Percentiles rank a stretch among this genome's conserved stretches.
phyloP scores from a whole-genome alignment of 37 sponge, comb jelly and placozoan species.

The Haliclona indistincta region DNA sequence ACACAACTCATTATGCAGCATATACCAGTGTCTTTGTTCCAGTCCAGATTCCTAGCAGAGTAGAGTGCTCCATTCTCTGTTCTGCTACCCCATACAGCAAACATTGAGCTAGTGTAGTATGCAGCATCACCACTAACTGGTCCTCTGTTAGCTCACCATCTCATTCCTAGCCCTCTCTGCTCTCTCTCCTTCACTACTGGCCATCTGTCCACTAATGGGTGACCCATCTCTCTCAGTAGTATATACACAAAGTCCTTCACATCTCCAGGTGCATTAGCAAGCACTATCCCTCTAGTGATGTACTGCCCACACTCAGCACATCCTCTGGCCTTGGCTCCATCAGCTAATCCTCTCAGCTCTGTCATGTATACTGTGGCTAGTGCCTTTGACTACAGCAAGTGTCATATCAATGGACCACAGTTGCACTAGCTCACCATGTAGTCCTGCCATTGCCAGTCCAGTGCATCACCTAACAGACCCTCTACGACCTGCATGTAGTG shows the following conservation, averaged over 20 bases:
- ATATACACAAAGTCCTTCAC: conserved; percentile 45
- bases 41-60: conserved; percentile 73
- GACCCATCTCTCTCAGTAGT: conserved; percentile 20
- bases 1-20: background rate
- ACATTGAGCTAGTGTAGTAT: conserved; percentile 53
- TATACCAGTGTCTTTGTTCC: conserved; percentile 62
- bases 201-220: too few relatives aligned
- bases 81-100: conserved; percentile 70
- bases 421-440: conserved; percentile 40
- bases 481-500: conserved; percentile 33
- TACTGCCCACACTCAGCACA: conserved; percentile 57
- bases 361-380: conserved; percentile 27
- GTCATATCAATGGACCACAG: background rate
- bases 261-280: conserved; percentile 67
- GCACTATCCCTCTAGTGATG: conserved; percentile 42
- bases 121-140: background rate
- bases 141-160: background rate
- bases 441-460: conserved; percentile 79
- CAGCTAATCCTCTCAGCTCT: conserved; percentile 59
- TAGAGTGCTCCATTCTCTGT: conserved; percentile 41
- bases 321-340: conserved; percentile 50
- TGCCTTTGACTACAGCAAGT: conserved; percentile 42
- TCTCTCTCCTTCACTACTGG: background rate
- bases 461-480: conserved; percentile 28
- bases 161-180: too few relatives aligned